Evolutionary conservation across 2,888 invertebrate species (phyloP).

Genomic region (Eulithis prunata): DNA sequence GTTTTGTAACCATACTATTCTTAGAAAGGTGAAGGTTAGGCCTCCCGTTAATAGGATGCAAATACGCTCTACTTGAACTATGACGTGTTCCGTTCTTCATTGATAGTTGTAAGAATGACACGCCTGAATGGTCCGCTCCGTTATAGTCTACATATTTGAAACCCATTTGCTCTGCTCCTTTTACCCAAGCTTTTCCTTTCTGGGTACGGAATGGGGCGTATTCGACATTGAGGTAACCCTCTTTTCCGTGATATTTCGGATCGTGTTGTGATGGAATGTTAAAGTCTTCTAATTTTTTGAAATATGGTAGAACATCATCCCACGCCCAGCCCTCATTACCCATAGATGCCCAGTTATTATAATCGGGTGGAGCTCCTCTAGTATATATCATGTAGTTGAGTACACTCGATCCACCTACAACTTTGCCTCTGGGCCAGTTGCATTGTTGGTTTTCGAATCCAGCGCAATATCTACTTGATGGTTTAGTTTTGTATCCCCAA

Average conservation of each 20-base stretch:
- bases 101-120: constrained; percentile 85
- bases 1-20: constrained; percentile 83
- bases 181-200: constrained; percentile 83
- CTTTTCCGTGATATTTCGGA: constrained; percentile 79
- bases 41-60: constrained; percentile 84
- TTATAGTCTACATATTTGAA: constrained; percentile 86
- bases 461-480: constrained; percentile 88
- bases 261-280: constrained; percentile 83
- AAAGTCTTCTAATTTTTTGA: constrained; percentile 90
- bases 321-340: constrained; percentile 91
- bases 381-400: constrained; percentile 93
- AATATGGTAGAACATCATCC: constrained; percentile 89
- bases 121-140: constrained; percentile 85
- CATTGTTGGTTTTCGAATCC: constrained; percentile 90
- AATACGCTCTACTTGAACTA: constrained; percentile 87
- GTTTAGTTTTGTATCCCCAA: constrained; percentile 92
- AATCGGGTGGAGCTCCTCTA: constrained; percentile 88
- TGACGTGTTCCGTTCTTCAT: constrained; percentile 87
- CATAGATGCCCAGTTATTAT: constrained; percentile 89
- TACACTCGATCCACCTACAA: constrained; percentile 92
- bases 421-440: constrained; percentile 92
- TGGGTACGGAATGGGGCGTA: constrained; percentile 79
- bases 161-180: constrained; percentile 86
- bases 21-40: constrained; percentile 86
- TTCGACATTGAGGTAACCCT: constrained; percentile 84